Conservation (phyloP, 2,113 vertebrate genomes). For the Engystomops pustulosus region DNA sequence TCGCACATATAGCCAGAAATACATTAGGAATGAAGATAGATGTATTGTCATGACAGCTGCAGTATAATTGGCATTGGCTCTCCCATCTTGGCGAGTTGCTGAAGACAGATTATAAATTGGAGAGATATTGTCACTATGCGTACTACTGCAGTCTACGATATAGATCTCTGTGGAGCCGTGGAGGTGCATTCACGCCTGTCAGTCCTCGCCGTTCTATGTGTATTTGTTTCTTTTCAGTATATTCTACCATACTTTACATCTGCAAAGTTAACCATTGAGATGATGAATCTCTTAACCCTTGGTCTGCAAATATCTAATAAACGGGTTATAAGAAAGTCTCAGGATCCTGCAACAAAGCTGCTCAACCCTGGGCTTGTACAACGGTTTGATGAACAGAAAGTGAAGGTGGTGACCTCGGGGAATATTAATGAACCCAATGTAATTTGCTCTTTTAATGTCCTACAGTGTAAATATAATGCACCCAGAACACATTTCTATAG, state of each 20-base stretch:
- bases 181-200: neutral
- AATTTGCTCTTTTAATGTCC: too few species aligned
- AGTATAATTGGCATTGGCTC: neutral
- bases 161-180: neutral
- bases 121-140: neutral
- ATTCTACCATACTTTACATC: neutral
- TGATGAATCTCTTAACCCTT: too few species aligned
- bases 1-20: neutral
- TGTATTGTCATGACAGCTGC: neutral
- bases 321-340: too few species aligned
- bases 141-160: neutral
- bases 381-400: too few species aligned
- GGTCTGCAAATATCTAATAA: too few species aligned
- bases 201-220: neutral
- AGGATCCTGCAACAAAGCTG: too few species aligned
- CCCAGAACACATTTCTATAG: too few species aligned
- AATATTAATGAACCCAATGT: too few species aligned
- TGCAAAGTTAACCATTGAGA: neutral
- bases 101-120: neutral
- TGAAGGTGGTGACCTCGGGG: too few species aligned
- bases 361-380: too few species aligned
- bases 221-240: neutral
- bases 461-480: too few species aligned
- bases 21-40: neutral
- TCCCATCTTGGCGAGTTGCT: neutral